These are phyloP conservation scores for Diuraphis noxia DNA, from an alignment of 1,140 invertebrate species.

Conservation along the genomic window DNA sequence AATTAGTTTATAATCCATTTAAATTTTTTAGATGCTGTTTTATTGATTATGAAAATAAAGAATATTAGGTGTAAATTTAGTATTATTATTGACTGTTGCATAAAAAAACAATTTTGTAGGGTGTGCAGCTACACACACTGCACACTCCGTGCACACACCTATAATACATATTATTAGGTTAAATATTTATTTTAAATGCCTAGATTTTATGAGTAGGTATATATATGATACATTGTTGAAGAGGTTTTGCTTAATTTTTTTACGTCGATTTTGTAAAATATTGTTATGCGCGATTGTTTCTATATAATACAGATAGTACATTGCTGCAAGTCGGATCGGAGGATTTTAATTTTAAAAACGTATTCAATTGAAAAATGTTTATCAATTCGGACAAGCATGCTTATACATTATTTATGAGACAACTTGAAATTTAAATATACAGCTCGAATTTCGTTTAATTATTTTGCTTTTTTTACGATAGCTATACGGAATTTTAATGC, in stretches of 20 bases:
- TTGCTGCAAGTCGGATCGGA: not conserved
- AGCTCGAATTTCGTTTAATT: not conserved
- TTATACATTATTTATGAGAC: conserved; percentile 29
- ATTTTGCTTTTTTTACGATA: not conserved
- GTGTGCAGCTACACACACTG: no score
- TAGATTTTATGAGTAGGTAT: no score
- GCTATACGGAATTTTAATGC: not conserved
- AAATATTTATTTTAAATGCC: no score
- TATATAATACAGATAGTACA: not conserved
- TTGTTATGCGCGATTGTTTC: not conserved
- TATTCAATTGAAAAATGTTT: not conserved
- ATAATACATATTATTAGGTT: no score
- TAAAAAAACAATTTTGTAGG: no score
- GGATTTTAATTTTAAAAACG: not conserved
- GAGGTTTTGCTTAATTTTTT: not conserved
- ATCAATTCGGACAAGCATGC: not conserved
- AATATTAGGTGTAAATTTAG: no score
- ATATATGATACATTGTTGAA: not conserved
- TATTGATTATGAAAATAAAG: no score
- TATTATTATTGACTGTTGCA: no score
- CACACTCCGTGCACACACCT: no score
- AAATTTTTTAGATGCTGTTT: no score
- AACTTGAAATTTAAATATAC: not conserved
- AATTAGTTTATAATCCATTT: no score
- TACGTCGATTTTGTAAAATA: not conserved